phyloP scores from a whole-genome alignment of 2,888 invertebrate genomes.

The Folsomia manolachei region DNA sequence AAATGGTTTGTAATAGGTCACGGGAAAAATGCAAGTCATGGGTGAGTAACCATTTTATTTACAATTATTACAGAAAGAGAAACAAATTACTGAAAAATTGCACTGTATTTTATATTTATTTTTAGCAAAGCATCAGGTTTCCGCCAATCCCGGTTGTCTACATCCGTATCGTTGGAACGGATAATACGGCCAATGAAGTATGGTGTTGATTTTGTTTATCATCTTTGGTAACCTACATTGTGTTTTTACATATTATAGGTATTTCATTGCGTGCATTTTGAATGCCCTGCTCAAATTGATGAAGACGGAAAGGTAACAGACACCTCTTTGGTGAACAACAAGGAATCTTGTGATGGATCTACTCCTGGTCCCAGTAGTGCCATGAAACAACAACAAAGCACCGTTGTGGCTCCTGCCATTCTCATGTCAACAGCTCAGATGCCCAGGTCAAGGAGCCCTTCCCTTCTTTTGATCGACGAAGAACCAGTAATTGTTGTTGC shows the following conservation, averaged over 20 bases:
- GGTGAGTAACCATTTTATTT: too few species aligned
- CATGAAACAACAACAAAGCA: neutral
- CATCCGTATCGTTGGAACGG: slow-evolving; percentile 91
- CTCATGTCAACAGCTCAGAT: neutral
- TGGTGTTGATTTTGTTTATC: slow-evolving; percentile 34
- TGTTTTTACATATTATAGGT: slow-evolving; percentile 61
- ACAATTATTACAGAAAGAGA: too few species aligned
- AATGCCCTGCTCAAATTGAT: slow-evolving; percentile 75
- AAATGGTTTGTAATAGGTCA: slow-evolving; percentile 82
- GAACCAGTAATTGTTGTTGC: too few species aligned
- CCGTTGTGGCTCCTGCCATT: neutral
- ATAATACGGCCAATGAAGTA: slow-evolving; percentile 96
- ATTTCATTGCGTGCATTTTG: slow-evolving; percentile 96
- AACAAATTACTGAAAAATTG: too few species aligned
- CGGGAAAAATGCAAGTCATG: slow-evolving; percentile 86
- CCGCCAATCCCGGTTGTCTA: slow-evolving; percentile 56
- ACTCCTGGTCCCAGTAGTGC: neutral
- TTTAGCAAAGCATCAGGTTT: slow-evolving; percentile 63
- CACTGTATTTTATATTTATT: too few species aligned
- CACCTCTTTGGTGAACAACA: neutral
- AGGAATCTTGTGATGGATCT: neutral
- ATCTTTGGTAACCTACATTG: neutral
- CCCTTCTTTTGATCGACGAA: too few species aligned
- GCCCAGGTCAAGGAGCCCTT: too few species aligned
- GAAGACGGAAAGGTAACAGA: slow-evolving; percentile 25